A percentile compares a stretch with the other conserved stretches of the same genome.
Conservation (phyloP, 2,888 invertebrate genomes). For the Eurois occulta region DNA sequence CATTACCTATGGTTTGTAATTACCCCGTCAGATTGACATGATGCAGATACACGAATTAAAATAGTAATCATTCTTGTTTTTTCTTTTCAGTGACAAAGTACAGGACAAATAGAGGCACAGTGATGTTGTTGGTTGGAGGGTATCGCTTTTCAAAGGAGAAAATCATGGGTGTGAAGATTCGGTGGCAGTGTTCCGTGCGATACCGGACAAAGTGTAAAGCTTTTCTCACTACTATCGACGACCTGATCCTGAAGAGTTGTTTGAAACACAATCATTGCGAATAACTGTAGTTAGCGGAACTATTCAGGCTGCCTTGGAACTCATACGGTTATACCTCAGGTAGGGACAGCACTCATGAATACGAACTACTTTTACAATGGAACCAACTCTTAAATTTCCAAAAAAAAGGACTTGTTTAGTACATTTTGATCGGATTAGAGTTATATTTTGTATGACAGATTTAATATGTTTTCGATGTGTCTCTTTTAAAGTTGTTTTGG, state of each 20-base stretch:
- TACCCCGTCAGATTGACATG: not conserved
- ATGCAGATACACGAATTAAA: too few species aligned
- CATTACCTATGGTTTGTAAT: too few species aligned
- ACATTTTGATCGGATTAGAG: too few species aligned
- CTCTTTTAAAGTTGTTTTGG: too few species aligned
- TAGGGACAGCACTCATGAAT: not conserved
- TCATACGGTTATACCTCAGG: not conserved
- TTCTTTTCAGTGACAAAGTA: conserved; percentile 50
- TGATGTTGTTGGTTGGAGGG: conserved; percentile 59
- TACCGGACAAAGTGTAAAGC: conserved; percentile 62
- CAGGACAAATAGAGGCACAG: conserved; percentile 61
- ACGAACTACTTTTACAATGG: too few species aligned
- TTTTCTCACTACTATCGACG: conserved; percentile 52
- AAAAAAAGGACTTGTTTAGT: too few species aligned
- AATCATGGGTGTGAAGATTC: conserved; percentile 59
- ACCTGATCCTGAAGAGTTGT: conserved; percentile 45
- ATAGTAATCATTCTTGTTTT: not conserved
- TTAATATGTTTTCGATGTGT: too few species aligned
- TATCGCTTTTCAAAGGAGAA: conserved; percentile 65
- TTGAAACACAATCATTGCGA: conserved; percentile 54
- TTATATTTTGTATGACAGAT: too few species aligned
- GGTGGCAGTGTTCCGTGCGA: conserved; percentile 78
- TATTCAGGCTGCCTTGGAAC: conserved; percentile 3
- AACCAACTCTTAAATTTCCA: too few species aligned
- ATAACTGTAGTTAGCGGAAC: not conserved